Percentiles rank a stretch among this genome's conserved stretches.
Conservation (phyloP, 2,797 vertebrate genomes). For the Pempheris klunzingeri region DNA sequence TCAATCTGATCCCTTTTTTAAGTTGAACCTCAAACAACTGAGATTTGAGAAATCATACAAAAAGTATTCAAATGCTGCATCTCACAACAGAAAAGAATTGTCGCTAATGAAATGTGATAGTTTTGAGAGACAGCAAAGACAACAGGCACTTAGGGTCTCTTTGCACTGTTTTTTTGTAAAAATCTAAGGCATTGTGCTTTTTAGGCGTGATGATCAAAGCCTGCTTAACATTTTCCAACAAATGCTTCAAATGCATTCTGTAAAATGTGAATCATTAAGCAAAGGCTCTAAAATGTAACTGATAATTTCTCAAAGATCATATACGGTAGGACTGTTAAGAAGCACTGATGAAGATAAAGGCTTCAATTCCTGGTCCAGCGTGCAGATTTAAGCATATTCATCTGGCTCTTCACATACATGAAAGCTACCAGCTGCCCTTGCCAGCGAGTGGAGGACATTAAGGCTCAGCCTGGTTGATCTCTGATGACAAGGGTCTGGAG, state of each 20-base stretch:
- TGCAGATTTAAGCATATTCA: constrained; percentile 77
- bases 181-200: constrained; percentile 73
- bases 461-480: constrained; percentile 81
- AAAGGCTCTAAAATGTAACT: constrained; percentile 52
- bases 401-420: constrained; percentile 72
- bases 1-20: constrained; percentile 80
- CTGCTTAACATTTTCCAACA: constrained; percentile 69
- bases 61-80: constrained; percentile 73
- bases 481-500: constrained; percentile 82
- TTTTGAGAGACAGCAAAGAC: constrained; percentile 74
- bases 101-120: constrained; percentile 80
- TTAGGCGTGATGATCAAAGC: constrained; percentile 78
- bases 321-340: constrained; percentile 44
- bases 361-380: constrained; percentile 59
- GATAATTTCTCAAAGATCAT: constrained; percentile 67
- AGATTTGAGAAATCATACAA: constrained; percentile 76
- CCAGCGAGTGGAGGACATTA: constrained; percentile 77
- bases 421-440: constrained; percentile 81
- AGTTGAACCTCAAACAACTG: constrained; percentile 79
- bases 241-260: constrained; percentile 75
- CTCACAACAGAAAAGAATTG: constrained; percentile 64
- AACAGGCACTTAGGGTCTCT: constrained; percentile 69
- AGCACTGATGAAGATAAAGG: constrained; percentile 63
- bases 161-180: constrained; percentile 62
- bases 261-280: constrained; percentile 69